phyloP scores from a whole-genome alignment of 2,797 vertebrate species.

The Sebastes paucispinis region DNA sequence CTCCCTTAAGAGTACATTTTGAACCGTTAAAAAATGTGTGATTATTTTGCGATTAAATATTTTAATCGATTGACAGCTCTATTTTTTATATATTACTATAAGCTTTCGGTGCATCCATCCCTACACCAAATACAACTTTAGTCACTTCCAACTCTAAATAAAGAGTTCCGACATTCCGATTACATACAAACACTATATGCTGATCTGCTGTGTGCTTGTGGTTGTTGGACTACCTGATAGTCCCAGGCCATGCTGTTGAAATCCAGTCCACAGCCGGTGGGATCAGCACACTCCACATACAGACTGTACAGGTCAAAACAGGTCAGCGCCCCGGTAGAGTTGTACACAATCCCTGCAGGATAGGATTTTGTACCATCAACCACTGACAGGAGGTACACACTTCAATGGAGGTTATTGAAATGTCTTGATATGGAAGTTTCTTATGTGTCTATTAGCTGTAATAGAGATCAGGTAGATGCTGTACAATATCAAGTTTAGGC shows the following conservation, averaged over 20 bases:
- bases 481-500: background rate
- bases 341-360: slow-evolving; percentile 89
- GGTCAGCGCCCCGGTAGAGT: slow-evolving; percentile 77
- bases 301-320: slow-evolving; percentile 87
- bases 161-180: background rate
- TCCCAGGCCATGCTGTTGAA: slow-evolving; percentile 90
- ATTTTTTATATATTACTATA: background rate
- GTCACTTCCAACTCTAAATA: too few relatives aligned
- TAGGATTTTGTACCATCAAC: background rate
- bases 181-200: background rate
- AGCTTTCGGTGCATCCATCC: background rate
- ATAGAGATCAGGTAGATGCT: background rate
- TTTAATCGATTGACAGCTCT: too few relatives aligned
- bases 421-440: background rate
- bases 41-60: too few relatives aligned
- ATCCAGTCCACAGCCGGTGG: slow-evolving; percentile 90
- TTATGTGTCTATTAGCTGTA: background rate
- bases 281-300: slow-evolving; percentile 89
- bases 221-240: slow-evolving; percentile 87
- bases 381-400: background rate
- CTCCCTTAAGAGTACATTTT: too few relatives aligned
- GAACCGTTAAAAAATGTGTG: too few relatives aligned
- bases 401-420: background rate
- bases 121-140: background rate
- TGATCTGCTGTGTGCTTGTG: background rate